Evolutionary conservation across 2,113 vertebrate species (phyloP), one percentile per base, ranked within the genome.

Genomic region (Nannobrachium achirus): DNA sequence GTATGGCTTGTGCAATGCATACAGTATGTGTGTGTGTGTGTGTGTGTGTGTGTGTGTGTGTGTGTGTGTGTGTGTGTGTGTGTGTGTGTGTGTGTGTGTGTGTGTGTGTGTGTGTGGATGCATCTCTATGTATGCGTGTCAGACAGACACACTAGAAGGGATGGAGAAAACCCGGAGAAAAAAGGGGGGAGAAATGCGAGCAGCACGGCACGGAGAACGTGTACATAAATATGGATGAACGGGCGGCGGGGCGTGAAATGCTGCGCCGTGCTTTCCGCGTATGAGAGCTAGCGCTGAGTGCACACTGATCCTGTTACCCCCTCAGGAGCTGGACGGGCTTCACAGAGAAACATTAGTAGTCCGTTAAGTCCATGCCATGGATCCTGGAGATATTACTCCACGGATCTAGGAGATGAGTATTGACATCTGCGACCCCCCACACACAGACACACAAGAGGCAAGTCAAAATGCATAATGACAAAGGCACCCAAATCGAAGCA

Each of bases 301-400:
- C 63, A 56, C 78, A 86, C 83, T 80, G 88, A 92, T 89, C 83
- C 67, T 3, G 3, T 14, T 49, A 68, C 80, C 63, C 60, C 51
- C 42, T 2, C 15, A n/a, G 73, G 75, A 84, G 60, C 18, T 39
- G 60, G 73, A 46, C n/a, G 79, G 76, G 87, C 89, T 88, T 90
- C 91, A 81, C 80, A 66, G 63, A 81, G 83, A 77, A 87, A 82
- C 72, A 86, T 90, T 86, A 84, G 87, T 67, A 89, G 81, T 85
- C 80, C 57, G 83, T 86, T 80, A 83, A 33, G 79, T 59, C 76
- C 10, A 57, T 63, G 75, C 76, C 10, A 57, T 63, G 75, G 68
- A 73, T 72, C 46, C 67, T 39, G 75, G 56, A 78, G 84, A 89
- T 81, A 33, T 33, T 33, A 33, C 78, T 59, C 76, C 10, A 57